Conservation (phyloP, 1,140 invertebrate species). For the Cyclargus thomasi region DNA sequence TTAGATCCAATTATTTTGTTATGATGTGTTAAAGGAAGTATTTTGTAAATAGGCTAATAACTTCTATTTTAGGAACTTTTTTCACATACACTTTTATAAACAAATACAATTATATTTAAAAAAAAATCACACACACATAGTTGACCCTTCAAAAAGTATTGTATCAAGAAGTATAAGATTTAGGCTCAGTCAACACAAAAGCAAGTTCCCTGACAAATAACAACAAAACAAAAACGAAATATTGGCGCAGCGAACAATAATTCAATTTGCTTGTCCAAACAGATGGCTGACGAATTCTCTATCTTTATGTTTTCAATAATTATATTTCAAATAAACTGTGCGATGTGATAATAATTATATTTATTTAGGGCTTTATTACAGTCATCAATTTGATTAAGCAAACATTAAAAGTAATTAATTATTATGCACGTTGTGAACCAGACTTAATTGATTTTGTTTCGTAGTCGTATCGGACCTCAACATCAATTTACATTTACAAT, state of each 20-base stretch:
- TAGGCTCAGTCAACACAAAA: no score
- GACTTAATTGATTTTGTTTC: not conserved
- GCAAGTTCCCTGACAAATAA: not conserved
- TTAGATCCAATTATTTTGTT: no score
- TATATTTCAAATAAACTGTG: conserved; percentile 5
- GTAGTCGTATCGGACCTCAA: not conserved
- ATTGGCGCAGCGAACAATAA: not conserved
- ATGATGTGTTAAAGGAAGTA: no score
- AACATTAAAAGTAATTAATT: conserved; percentile 7
- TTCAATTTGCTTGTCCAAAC: not conserved
- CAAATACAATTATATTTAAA: no score
- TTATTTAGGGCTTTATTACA: conserved; percentile 5
- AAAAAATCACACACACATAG: no score
- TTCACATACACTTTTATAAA: no score
- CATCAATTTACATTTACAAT: not conserved
- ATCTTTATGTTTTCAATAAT: not conserved
- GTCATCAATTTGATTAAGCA: not conserved
- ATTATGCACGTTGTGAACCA: conserved; percentile 1
- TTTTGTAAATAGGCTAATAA: no score
- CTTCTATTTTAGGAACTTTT: no score
- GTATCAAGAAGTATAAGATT: no score
- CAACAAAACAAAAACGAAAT: not conserved
- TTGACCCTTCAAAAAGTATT: no score
- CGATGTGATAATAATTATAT: conserved; percentile 2
- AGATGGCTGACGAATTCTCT: not conserved